Percentiles rank a stretch among this genome's conserved stretches.
phyloP scores from a whole-genome alignment of 2,888 invertebrate genomes.

The Drosophila paranaensis region DNA sequence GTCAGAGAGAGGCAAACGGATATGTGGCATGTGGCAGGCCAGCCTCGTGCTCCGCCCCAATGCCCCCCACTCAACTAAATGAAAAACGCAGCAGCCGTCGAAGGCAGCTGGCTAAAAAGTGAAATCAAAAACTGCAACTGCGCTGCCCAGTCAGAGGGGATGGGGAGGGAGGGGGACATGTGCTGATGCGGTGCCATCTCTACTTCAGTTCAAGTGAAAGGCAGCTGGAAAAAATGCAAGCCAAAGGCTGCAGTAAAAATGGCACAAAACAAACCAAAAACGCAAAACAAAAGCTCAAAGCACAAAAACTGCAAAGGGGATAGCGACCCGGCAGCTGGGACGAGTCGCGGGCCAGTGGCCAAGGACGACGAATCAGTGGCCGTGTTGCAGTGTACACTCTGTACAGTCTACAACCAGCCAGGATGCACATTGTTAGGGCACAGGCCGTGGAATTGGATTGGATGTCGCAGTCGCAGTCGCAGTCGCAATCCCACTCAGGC shows the following conservation, averaged over 20 bases:
- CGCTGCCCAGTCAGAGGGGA: slow-evolving; percentile 17
- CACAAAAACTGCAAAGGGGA: slow-evolving; percentile 57
- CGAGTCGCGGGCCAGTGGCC: slow-evolving; percentile 9
- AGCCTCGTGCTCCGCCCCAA: not conserved
- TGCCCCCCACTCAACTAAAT: slow-evolving; percentile 48
- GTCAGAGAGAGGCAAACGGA: slow-evolving; percentile 19
- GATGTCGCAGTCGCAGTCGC: slow-evolving; percentile 54
- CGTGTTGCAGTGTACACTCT: slow-evolving; percentile 49
- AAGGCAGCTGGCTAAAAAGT: slow-evolving; percentile 64
- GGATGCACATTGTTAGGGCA: slow-evolving; percentile 78
- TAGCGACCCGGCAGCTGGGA: slow-evolving; percentile 1
- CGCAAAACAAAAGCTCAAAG: slow-evolving; percentile 59
- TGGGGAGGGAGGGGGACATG: slow-evolving; percentile 29
- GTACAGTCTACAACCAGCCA: slow-evolving; percentile 37
- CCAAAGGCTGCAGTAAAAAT: slow-evolving; percentile 80
- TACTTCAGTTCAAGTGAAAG: slow-evolving; percentile 73
- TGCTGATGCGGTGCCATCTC: slow-evolving; percentile 58
- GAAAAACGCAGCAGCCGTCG: slow-evolving; percentile 64
- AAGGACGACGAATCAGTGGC: slow-evolving; percentile 68
- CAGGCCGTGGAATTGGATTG: slow-evolving; percentile 73
- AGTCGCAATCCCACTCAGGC: slow-evolving; percentile 29
- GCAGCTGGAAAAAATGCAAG: slow-evolving; percentile 79
- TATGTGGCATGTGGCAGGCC: not conserved
- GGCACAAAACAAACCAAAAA: slow-evolving; percentile 64
- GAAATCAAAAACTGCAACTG: slow-evolving; percentile 78